Evolutionary conservation across 2,888 invertebrate species (phyloP), one percentile per base, ranked within the genome.

Genomic region (Drosophila neonasuta): DNA sequence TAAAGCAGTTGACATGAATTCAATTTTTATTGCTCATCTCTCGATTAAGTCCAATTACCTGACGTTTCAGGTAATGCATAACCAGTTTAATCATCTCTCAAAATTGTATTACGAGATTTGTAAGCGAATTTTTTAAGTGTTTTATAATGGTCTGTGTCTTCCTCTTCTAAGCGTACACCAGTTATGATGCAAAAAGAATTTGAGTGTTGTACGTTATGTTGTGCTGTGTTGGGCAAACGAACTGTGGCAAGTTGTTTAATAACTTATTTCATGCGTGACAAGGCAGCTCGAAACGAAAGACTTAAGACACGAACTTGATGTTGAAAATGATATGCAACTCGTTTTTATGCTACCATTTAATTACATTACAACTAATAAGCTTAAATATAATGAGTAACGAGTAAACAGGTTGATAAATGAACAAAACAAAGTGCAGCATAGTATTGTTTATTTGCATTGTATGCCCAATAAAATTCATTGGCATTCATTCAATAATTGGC

Each of bases 261-360:
- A 58, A 48, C 48, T 57, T 55, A 49, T 51, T 56, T 62, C 51
- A 62, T 56, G 62, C 74, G 36, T 51, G 42, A 59, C 59, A 67
- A 57, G 60, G 30, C 50, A 29, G 41, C 29, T 32, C 29, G 15
- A 65, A 59, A 63, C 75, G 46, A 70, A 85, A 61, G 77, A 85
- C 86, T 79, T 63, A 68, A 57, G 69, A 39, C 73, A 68, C 86
- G 51, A 87, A 76, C 87, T 70, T 65, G 65, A 59, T 57, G 45
- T 56, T 6, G 51, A 24, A 51, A 51, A 13, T 39, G 9, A 44
- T 34, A 44, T 36, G 36, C 13, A 55, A 44, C 45, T 55, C n/a
- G 34, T 55, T 55, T 32, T 24, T 24, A 24, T 24, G 6, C 36
- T 11, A 29, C 5, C n/a, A 29, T 0, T 11, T 50, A 54, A 55